These are phyloP conservation scores for Premnoplex brunnescens DNA, from an alignment of 2,797 vertebrate species.

Conservation along the genomic window DNA sequence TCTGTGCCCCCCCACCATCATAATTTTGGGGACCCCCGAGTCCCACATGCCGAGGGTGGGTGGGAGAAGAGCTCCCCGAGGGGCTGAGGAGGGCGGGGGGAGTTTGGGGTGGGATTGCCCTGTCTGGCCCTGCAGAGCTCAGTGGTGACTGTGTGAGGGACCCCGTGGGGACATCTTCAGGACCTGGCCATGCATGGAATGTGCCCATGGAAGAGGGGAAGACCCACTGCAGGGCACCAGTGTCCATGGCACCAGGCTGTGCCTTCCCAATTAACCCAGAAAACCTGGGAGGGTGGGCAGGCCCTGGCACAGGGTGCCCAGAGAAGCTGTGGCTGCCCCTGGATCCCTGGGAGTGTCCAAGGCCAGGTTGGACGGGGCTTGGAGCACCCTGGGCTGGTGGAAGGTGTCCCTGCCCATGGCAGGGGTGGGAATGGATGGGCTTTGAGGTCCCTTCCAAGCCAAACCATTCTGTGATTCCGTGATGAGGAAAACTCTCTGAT, in stretches of 20 bases:
- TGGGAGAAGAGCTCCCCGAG: fast-evolving
- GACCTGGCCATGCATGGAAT: background rate
- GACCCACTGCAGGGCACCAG: background rate
- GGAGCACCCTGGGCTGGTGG: background rate
- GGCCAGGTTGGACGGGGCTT: background rate
- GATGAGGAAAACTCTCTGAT: background rate
- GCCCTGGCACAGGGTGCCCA: background rate
- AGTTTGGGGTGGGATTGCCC: background rate
- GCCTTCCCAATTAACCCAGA: background rate
- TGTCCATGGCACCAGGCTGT: fast-evolving
- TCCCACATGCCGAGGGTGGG: fast-evolving
- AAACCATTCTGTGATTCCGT: background rate
- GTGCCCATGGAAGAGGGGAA: background rate
- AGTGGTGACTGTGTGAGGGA: background rate
- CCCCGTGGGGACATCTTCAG: background rate
- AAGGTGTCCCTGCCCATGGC: background rate
- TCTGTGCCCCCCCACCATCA: background rate
- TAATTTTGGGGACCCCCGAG: background rate
- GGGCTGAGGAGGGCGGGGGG: background rate
- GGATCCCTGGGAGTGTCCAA: background rate
- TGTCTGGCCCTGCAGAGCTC: fast-evolving
- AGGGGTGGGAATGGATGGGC: background rate
- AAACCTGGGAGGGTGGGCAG: background rate
- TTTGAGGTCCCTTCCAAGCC: background rate
- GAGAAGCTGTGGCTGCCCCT: background rate